Conservation (phyloP, 2,113 vertebrate genomes). For the Sylvicapra grimmia region DNA sequence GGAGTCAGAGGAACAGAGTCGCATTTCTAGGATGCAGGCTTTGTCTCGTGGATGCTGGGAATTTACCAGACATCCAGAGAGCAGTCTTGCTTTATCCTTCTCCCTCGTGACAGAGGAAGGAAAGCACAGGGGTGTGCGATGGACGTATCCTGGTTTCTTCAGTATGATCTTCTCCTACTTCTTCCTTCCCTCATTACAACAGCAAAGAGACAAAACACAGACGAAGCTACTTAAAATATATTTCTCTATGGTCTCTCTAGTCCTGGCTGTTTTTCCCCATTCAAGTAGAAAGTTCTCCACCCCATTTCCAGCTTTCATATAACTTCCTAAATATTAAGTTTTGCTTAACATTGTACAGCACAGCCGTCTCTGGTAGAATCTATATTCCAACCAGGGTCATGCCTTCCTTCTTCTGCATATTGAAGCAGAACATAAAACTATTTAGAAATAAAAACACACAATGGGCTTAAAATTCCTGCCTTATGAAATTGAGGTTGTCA, state of each 20-base stretch:
- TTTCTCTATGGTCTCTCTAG: background rate
- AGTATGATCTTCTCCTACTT: background rate
- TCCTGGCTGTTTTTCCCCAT: background rate
- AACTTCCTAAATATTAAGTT: background rate
- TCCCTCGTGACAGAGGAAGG: background rate
- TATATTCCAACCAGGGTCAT: background rate
- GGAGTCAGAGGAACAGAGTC: background rate
- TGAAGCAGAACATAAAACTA: background rate
- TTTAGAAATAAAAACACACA: background rate
- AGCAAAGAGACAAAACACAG: background rate
- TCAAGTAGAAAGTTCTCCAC: background rate
- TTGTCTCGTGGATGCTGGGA: accelerated
- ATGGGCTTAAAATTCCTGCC: background rate
- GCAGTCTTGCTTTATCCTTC: background rate
- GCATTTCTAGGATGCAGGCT: background rate
- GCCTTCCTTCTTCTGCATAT: background rate
- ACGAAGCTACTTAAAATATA: background rate
- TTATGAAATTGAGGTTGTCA: background rate
- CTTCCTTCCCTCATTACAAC: background rate
- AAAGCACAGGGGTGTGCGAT: background rate
- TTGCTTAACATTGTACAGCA: background rate
- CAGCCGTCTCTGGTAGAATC: background rate
- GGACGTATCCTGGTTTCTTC: background rate
- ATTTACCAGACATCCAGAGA: accelerated
- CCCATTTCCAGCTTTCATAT: background rate